Evolutionary conservation across 2,797 vertebrate species (phyloP), one percentile per base, ranked within the genome.

Genomic region (Alauda arvensis): DNA sequence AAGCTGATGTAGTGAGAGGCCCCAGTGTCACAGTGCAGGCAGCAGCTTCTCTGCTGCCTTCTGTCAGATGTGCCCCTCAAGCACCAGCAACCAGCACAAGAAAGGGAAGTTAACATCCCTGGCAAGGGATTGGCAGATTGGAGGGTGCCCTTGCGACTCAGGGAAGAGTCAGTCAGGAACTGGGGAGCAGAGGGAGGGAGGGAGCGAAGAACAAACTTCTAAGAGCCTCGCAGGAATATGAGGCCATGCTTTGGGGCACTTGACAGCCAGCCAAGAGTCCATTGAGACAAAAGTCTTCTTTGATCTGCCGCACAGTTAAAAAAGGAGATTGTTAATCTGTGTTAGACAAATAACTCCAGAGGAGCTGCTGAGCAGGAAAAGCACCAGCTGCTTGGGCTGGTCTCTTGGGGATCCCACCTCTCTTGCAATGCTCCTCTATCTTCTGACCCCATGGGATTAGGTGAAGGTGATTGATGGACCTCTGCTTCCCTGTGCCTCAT

Each of bases 281-380:
- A 94, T 88, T 88, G 93, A 95, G 93, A 94, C 94, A 84, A 94
- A 93, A 77, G 77, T 92, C 82, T 62, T 86, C 95, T 97, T 97
- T 97, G 96, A 97, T 97, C 93, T 93, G 68, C 91, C 67, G 89
- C 45, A 25, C 66, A 80, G 85, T 88, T 92, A 92, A 93, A 95
- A 96, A 90, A 57, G 87, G 94, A 96, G 95, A 95, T 95, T 95
- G 95, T 94, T 97, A 96, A 95, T 96, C 95, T 97, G 87, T 63
- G 93, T 92, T 94, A 83, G 23, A 82, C 87, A 91, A 94, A 77
- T 92, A 95, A 94, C 72, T 94, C 71, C 69, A 51, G 61, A 94
- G 89, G 95, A 95, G 93, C 66, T 24, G 34, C 37, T 75, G 28
- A 90, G 80, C 89, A 94, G 91, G 89, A 93, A 93, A 83, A 90